These are phyloP conservation scores for Palythoa grandiflora DNA, from an alignment of 92 coral and sea anemone species.

Conservation along the genomic window DNA sequence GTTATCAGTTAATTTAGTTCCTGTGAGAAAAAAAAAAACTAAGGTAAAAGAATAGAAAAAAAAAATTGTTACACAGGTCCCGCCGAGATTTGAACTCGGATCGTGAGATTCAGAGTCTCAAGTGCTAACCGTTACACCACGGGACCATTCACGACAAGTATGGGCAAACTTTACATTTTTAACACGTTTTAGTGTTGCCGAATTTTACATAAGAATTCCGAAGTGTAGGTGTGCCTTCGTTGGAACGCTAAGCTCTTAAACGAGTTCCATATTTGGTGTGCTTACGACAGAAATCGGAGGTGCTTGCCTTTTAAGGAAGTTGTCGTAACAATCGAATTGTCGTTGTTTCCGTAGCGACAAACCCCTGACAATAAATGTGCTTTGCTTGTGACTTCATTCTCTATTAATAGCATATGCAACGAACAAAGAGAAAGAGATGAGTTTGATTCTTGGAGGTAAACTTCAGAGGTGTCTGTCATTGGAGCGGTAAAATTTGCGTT, in stretches of 20 bases:
- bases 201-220: constrained; percentile 73
- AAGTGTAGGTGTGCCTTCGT: constrained; percentile 85
- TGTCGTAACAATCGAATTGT: constrained; percentile 67
- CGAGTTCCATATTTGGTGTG: constrained; percentile 72
- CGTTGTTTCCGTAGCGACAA: constrained; percentile 79
- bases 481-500: constrained; percentile 35
- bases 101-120: constrained; percentile 99
- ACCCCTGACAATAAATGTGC: constrained; percentile 79
- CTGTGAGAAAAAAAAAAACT: neutral
- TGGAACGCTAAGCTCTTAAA: constrained; percentile 84
- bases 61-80: constrained; percentile 64
- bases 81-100: constrained; percentile 99
- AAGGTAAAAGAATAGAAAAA: neutral
- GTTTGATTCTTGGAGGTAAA: constrained; percentile 27
- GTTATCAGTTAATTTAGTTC: neutral
- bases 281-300: constrained; percentile 63
- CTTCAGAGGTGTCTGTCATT: constrained; percentile 22
- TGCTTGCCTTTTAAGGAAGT: constrained; percentile 77
- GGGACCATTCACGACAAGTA: constrained; percentile 48
- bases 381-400: constrained; percentile 81
- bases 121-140: constrained; percentile 99
- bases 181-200: neutral
- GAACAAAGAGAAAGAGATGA: constrained; percentile 40
- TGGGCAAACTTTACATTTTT: neutral
- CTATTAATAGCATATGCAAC: constrained; percentile 78